Evolutionary conservation across 2,113 vertebrate genomes (phyloP).

Genomic region (Gambusia affinis): DNA sequence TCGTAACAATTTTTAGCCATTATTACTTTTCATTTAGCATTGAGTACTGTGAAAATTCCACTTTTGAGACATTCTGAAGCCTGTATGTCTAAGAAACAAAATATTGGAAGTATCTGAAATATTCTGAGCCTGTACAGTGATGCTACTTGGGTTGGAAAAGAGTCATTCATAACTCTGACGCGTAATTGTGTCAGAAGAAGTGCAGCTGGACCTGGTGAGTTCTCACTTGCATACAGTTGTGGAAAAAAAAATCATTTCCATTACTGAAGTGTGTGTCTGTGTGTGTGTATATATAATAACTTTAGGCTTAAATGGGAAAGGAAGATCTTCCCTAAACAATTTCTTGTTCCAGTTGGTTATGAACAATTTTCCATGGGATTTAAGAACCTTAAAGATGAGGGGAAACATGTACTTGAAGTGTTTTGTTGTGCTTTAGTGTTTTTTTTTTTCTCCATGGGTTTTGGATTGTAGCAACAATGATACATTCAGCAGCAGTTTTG

Average conservation of each 20-base stretch:
- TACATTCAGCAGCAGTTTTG: background rate
- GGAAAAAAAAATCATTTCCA: conserved; percentile 31
- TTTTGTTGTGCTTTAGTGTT: background rate
- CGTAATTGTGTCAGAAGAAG: background rate
- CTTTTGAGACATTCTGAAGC: background rate
- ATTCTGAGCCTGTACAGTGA: background rate
- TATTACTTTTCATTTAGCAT: too few relatives aligned
- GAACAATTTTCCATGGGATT: conserved; percentile 12
- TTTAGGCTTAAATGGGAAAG: conserved; percentile 16
- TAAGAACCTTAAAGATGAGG: conserved; percentile 3
- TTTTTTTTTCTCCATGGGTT: background rate
- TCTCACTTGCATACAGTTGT: conserved; percentile 20
- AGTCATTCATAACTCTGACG: background rate
- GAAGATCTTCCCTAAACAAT: background rate
- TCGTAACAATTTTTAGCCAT: too few relatives aligned
- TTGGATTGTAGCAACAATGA: too few relatives aligned
- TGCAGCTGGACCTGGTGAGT: background rate
- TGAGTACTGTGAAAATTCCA: background rate
- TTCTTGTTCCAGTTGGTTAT: background rate
- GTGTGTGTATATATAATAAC: conserved; percentile 7
- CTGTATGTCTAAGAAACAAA: background rate
- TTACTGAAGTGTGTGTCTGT: conserved; percentile 12
- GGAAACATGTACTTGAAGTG: background rate
- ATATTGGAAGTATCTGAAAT: background rate
- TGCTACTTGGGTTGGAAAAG: background rate